Base-by-base conservation (phyloP, 2,888 invertebrate species). In the Andrena marginata region DNA sequence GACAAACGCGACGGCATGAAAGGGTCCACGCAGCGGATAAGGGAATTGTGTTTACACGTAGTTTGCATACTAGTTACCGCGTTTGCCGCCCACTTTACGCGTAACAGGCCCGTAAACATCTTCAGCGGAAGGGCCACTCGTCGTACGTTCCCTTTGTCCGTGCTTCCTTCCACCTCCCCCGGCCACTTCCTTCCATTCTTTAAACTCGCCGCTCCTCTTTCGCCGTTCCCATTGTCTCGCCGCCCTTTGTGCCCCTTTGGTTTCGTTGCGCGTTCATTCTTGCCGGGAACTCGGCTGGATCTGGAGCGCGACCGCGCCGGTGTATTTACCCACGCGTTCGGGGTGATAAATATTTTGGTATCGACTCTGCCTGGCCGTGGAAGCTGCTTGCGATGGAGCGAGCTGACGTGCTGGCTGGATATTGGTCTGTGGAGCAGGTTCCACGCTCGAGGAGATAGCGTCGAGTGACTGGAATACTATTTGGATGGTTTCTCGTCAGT, bases 31-130 rank as follows among this genome's bases (percentile, higher is more conserved):
- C 64, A 60, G 68, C 73, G 91, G 90, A 91, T 93, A 92, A 92
- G 91, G 90, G 91, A 93, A 93, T 92, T 93, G 91, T 93, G 91
- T 93, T 93, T 93, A 93, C 91, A 89, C 90, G 85, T 87, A 93
- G 92, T 93, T 93, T 92, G 92, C 92, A 92, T 92, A 91, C 92
- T 91, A 91, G 92, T 93, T 92, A 91, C 89, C 89, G 83, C 87
- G 87, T 87, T 87, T 86, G 86, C 88, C 86, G 78, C 89, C 87
- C 85, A 89, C 87, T 89, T 91, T 90, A 87, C 90, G 89, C 89
- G 88, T 89, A 88, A 90, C 89, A 87, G 86, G 85, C 87, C 88
- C 89, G 91, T 92, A 93, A 93, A 92, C 92, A 93, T 92, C 92
- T 92, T 92, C 87, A 90, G 86, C 86, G 85, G 70, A 82, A 69